Base-by-base conservation (phyloP, 2,888 invertebrate genomes). In the Hypercompe scribonia region DNA sequence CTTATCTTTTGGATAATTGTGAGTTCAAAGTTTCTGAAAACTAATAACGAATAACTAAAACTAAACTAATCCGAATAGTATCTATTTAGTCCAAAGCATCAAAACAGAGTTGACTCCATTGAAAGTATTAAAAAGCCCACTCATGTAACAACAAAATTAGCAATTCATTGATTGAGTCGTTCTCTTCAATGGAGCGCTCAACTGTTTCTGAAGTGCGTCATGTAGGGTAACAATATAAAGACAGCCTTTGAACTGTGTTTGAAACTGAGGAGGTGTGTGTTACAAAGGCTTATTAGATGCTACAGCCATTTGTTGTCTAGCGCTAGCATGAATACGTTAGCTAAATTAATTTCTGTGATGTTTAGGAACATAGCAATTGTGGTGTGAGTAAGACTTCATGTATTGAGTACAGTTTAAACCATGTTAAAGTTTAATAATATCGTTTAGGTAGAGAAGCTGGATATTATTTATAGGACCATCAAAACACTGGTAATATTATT, bases 141-240 rank as follows among this genome's bases (percentile, higher is more conserved):
- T 54, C 34, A 63, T 15, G 18, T 70, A 31, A 42, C 33, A 42
- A 15, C 63, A 21, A 46, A 63, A 70, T 46, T 65, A 61, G 42
- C 33, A 33, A 66, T 31, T 71, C 66, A 24, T 8, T 31, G 10
- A 65, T 65, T 64, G 36, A 31, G 58, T 61, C 31, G 61, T 61
- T 61, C 61, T 2, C 15, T 58, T 58, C 63, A 72, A 75, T 70
- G 39, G 28, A 68, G 36, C 34, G 39, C 54, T 18, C 46, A 63
- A 71, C n/a, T 71, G 78, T 70, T 34, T 63, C 46, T 72, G 54
- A 65, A 78, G 61, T 67, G 50, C 63, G 46, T 63, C 54, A 42
- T 46, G 67, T 67, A 66, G 58, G 58, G 66, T n/a, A 63, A 65
- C 46, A 31, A 42, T 66, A 58, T 46, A 46, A 54, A 67, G 18